phyloP scores from a whole-genome alignment of 2,113 vertebrate genomes.

The Sula dactylatra region DNA sequence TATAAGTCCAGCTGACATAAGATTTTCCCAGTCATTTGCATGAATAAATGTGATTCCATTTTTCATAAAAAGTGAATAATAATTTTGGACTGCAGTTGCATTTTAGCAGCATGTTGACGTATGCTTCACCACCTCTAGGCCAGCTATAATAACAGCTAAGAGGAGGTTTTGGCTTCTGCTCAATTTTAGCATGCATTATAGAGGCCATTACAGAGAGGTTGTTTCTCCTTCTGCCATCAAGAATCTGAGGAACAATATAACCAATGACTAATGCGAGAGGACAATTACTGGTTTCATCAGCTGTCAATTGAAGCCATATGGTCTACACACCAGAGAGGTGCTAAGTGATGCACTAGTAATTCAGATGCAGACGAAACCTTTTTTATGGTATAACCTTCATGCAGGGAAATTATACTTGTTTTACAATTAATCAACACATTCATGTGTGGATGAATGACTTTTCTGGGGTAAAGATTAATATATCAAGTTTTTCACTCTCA shows the following conservation, averaged over 20 bases:
- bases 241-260: neutral
- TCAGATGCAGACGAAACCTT: neutral
- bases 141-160: neutral
- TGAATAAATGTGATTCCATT: neutral
- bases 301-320: constrained; percentile 54
- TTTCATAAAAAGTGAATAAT: neutral
- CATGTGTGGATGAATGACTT: neutral
- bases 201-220: neutral
- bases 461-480: neutral
- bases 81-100: neutral
- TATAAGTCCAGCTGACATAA: neutral
- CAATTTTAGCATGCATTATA: neutral
- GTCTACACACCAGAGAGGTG: neutral
- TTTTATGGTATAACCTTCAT: neutral
- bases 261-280: constrained; percentile 17
- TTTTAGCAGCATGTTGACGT: neutral
- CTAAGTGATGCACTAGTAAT: constrained; percentile 25
- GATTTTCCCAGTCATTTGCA: neutral
- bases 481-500: neutral
- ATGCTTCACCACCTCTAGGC: neutral
- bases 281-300: constrained; percentile 38
- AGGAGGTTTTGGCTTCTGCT: neutral
- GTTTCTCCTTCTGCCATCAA: neutral
- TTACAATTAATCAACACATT: neutral
- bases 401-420: neutral